Evolutionary conservation across 2,797 vertebrate genomes (phyloP).

Genomic region (Leptodactylus fallax): DNA sequence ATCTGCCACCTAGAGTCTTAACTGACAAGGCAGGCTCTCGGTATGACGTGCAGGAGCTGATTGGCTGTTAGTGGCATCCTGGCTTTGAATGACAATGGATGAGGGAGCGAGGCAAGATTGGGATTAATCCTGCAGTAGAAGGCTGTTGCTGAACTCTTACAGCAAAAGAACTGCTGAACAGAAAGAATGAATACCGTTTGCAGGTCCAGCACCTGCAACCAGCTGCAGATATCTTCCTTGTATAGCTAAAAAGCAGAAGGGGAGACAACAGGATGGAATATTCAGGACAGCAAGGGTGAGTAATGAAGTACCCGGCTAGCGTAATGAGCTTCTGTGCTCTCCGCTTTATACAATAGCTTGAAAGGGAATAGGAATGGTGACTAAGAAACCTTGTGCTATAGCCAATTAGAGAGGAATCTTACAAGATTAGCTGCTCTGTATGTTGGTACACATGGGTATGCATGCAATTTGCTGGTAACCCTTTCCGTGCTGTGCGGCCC

Average conservation of each 20-base stretch:
- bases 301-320: conserved; percentile 20
- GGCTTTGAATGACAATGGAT: conserved; percentile 63
- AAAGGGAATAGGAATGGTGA: conserved; percentile 4
- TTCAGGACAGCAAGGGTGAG: conserved; percentile 40
- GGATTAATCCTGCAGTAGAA: conserved; percentile 62
- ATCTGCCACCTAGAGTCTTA: conserved; percentile 62
- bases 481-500: not conserved
- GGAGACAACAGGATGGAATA: conserved; percentile 7
- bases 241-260: conserved; percentile 20
- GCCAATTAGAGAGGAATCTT: conserved; percentile 27
- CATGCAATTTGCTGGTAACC: conserved; percentile 13
- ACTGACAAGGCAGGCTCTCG: conserved; percentile 54
- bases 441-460: conserved; percentile 21
- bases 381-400: conserved; percentile 18
- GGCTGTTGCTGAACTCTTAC: conserved; percentile 54
- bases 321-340: conserved; percentile 38
- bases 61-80: conserved; percentile 55
- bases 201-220: not conserved
- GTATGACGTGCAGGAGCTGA: conserved; percentile 36
- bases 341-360: conserved; percentile 6
- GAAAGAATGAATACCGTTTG: conserved; percentile 4
- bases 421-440: conserved; percentile 15
- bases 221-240: conserved; percentile 23
- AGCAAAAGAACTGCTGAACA: conserved; percentile 55
- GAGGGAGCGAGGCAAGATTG: conserved; percentile 51